Conservation (phyloP, 2,797 vertebrate genomes). For the Microchirus variegatus region DNA sequence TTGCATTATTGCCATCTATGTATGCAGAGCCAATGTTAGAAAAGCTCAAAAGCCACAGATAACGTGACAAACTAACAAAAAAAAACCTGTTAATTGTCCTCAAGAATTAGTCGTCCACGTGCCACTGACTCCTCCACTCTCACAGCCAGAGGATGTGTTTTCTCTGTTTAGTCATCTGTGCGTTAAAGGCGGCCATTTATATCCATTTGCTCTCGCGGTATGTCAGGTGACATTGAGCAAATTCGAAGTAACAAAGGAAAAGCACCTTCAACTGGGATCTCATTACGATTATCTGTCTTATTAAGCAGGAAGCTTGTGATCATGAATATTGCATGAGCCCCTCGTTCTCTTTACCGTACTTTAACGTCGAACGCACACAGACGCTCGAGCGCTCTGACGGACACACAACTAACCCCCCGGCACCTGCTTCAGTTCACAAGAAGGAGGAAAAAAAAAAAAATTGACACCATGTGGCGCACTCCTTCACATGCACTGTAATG, state of each 20-base stretch:
- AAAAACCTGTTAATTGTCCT: conserved; percentile 31
- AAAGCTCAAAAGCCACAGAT: conserved; percentile 1
- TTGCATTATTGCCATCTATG: too few relatives aligned
- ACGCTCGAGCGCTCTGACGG: neutral
- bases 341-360: conserved; percentile 17
- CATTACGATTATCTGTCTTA: conserved; percentile 69
- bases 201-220: conserved; percentile 60
- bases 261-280: conserved; percentile 64
- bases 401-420: neutral
- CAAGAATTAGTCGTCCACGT: conserved; percentile 41
- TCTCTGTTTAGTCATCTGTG: conserved; percentile 66
- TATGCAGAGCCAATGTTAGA: neutral
- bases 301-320: conserved; percentile 62
- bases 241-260: conserved; percentile 60
- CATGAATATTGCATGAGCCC: conserved; percentile 65
- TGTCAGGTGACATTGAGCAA: conserved; percentile 60
- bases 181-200: conserved; percentile 57
- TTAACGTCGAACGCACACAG: conserved; percentile 10
- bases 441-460: conserved; percentile 35
- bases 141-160: conserved; percentile 51
- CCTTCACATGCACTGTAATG: conserved; percentile 27
- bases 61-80: conserved; percentile 21
- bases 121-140: conserved; percentile 44
- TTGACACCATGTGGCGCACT: conserved; percentile 11
- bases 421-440: conserved; percentile 23